Conservation (phyloP, 2,113 vertebrate genomes). For the Percopsis transmontana region DNA sequence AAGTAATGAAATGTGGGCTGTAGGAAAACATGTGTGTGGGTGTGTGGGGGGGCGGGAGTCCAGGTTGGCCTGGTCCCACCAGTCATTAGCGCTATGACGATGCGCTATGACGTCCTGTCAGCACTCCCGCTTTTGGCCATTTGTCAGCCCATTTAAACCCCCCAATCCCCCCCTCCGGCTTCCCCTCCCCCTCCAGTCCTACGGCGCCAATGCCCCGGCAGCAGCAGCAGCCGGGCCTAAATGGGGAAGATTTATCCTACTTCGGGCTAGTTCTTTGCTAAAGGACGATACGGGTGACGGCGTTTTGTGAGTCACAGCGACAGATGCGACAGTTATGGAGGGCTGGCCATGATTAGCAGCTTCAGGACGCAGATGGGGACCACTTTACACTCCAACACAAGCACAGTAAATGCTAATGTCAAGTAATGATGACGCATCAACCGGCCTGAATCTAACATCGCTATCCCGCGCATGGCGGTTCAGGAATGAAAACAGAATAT, state of each 20-base stretch:
- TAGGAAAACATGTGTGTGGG: background rate
- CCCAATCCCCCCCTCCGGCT: background rate
- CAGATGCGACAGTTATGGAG: background rate
- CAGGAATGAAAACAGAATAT: too few relatives aligned
- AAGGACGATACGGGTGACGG: background rate
- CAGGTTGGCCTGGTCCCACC: background rate
- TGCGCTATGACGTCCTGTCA: background rate
- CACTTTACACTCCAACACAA: background rate
- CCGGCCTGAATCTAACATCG: too few relatives aligned
- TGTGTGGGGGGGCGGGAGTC: background rate
- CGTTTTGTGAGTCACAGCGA: background rate
- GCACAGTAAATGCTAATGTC: background rate
- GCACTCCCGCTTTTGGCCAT: conserved; percentile 1
- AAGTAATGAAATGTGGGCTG: background rate
- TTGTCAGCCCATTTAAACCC: conserved; percentile 7
- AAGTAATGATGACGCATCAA: background rate
- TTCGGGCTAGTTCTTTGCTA: background rate
- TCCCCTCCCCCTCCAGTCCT: too few relatives aligned
- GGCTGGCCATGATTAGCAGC: background rate
- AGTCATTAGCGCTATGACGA: conserved; percentile 11
- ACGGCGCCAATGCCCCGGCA: too few relatives aligned
- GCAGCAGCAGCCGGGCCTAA: background rate
- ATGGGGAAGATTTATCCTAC: background rate
- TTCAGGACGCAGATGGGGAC: too few relatives aligned
- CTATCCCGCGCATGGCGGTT: too few relatives aligned